A percentile compares a stretch with the other conserved stretches of the same genome.
These are phyloP conservation scores for Embiotoca jacksoni DNA, from an alignment of 2,113 vertebrate species.

Conservation along the genomic window DNA sequence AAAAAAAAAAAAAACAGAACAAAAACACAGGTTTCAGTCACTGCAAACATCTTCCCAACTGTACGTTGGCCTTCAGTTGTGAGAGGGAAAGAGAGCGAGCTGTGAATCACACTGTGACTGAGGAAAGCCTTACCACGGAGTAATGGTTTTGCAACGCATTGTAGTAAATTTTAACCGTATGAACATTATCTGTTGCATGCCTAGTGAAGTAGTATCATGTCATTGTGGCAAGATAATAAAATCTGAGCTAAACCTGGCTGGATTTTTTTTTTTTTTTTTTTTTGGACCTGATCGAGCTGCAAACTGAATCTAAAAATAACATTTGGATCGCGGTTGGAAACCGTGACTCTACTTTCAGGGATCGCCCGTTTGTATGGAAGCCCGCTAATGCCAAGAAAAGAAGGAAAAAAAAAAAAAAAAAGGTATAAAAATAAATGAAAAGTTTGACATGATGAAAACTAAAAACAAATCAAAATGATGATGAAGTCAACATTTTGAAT, in stretches of 20 bases:
- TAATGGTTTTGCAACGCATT: slow-evolving; percentile 84
- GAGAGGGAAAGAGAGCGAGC: slow-evolving; percentile 74
- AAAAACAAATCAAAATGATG: neutral
- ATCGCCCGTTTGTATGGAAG: neutral
- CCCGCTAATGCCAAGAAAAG: neutral
- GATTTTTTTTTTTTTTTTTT: slow-evolving; percentile 6
- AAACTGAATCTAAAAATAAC: neutral
- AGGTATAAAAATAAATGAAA: neutral
- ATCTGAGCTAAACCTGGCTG: slow-evolving; percentile 70
- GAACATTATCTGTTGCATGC: slow-evolving; percentile 92
- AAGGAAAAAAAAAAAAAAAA: neutral
- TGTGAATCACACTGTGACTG: slow-evolving; percentile 90
- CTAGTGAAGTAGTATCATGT: slow-evolving; percentile 87
- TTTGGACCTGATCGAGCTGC: slow-evolving; percentile 25
- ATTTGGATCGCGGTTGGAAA: neutral
- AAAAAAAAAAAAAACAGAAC: slow-evolving; percentile 21
- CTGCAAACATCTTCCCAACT: slow-evolving; percentile 78
- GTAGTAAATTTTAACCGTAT: slow-evolving; percentile 82
- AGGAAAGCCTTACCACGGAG: slow-evolving; percentile 88
- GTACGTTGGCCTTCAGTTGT: slow-evolving; percentile 84
- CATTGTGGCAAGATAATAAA: slow-evolving; percentile 84
- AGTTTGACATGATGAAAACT: neutral
- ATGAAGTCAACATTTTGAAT: no score
- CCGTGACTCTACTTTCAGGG: neutral
- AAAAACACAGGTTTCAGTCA: slow-evolving; percentile 80